phyloP scores from a whole-genome alignment of 2,888 invertebrate genomes.

The Drosophila multiciliata region DNA sequence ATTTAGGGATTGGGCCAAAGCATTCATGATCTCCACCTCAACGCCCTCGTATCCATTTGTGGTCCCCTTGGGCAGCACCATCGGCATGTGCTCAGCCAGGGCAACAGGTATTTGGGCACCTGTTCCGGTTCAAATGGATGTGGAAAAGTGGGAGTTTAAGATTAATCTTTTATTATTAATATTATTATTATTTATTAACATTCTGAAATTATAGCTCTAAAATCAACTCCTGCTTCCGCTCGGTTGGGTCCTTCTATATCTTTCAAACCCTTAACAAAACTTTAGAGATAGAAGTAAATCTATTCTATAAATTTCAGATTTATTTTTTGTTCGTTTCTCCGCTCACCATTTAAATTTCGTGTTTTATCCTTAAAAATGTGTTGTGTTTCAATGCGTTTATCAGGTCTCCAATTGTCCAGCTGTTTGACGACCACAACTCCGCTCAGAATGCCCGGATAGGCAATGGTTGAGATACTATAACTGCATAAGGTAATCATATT shows the following conservation, averaged over 20 bases:
- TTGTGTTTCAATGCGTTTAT: constrained; percentile 85
- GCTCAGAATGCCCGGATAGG: constrained; percentile 88
- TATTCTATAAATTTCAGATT: background rate
- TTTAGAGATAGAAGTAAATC: background rate
- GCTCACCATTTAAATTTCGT: constrained; percentile 80
- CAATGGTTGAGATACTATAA: constrained; percentile 90
- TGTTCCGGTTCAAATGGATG: constrained; percentile 35
- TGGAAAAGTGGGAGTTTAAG: background rate
- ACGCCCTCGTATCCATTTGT: constrained; percentile 70
- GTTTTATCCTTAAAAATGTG: constrained; percentile 83
- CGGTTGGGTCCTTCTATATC: too few species aligned
- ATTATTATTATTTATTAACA: background rate
- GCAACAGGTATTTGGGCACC: constrained; percentile 75
- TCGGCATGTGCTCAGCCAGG: constrained; percentile 81
- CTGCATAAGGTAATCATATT: constrained; percentile 79
- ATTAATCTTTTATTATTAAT: background rate
- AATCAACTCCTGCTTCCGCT: too few species aligned
- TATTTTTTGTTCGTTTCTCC: background rate
- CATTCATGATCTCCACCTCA: constrained; percentile 85
- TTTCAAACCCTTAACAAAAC: background rate
- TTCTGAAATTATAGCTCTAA: too few species aligned
- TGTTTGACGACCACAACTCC: constrained; percentile 87
- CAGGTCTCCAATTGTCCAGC: constrained; percentile 89
- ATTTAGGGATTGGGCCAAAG: constrained; percentile 89
- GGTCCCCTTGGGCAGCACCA: constrained; percentile 69